Conservation (phyloP, 2,797 vertebrate species). For the Acomys russatus region DNA sequence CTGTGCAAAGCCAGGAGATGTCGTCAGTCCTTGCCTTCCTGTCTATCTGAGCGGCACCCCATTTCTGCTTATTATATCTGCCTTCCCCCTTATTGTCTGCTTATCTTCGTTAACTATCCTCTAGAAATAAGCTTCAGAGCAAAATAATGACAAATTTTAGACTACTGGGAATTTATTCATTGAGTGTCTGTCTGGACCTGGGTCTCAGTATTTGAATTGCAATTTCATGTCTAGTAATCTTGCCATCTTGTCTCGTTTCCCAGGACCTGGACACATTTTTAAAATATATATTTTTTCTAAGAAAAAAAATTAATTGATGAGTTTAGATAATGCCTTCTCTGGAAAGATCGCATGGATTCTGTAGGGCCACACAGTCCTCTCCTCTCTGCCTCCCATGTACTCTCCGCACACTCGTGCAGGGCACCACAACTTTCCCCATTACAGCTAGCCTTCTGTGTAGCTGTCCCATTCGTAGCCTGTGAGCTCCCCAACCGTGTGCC, state of each 20-base stretch:
- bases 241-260: not conserved
- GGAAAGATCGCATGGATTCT: not conserved
- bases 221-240: not conserved
- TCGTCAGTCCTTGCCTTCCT: not conserved
- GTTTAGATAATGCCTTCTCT: not conserved
- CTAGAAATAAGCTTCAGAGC: not conserved
- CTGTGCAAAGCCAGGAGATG: not conserved
- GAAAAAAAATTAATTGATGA: not conserved
- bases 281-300: not conserved
- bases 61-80: not conserved
- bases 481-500: not conserved
- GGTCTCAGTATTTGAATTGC: not conserved
- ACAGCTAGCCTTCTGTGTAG: not conserved
- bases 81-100: not conserved
- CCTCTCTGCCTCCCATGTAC: not conserved
- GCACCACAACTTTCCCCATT: too few relatives aligned
- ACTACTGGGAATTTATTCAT: not conserved
- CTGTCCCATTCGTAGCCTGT: not conserved
- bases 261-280: not conserved
- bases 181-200: not conserved
- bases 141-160: slow-evolving; percentile 9
- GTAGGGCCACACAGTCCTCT: too few relatives aligned
- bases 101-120: not conserved
- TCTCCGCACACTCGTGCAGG: not conserved
- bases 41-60: not conserved